Conservation (phyloP, 2,888 invertebrate genomes). For the Hoplodrina ambigua region DNA sequence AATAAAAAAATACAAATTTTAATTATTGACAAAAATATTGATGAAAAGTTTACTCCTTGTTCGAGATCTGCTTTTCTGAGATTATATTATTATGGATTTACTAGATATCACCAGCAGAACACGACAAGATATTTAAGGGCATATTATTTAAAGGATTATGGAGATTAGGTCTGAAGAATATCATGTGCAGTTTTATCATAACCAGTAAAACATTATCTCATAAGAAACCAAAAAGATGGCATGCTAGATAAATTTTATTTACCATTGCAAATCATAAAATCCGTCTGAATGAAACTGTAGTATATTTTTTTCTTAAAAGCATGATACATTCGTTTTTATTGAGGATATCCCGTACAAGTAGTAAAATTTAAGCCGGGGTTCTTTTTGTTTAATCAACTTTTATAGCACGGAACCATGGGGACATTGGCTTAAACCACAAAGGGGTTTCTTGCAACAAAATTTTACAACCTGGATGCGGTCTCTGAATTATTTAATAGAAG, state of each 20-base stretch:
- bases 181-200: no score
- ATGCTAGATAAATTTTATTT: slow-evolving; percentile 1
- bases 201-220: background rate
- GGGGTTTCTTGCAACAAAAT: slow-evolving; percentile 57
- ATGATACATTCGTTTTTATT: slow-evolving; percentile 47
- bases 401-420: slow-evolving; percentile 50
- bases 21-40: slow-evolving; percentile 5
- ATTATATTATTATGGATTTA: no score
- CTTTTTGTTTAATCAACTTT: slow-evolving; percentile 57
- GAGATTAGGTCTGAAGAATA: no score
- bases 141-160: no score
- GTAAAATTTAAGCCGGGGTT: slow-evolving; percentile 51
- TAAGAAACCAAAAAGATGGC: background rate
- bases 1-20: no score
- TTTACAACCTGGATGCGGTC: slow-evolving; percentile 52
- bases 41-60: no score
- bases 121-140: no score
- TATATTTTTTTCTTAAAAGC: slow-evolving; percentile 27
- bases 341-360: slow-evolving; percentile 51
- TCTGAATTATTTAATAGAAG: slow-evolving; percentile 57
- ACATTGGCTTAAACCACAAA: slow-evolving; percentile 54
- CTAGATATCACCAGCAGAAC: no score
- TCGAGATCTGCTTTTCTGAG: no score
- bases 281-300: slow-evolving; percentile 8
- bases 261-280: slow-evolving; percentile 29